Evolutionary conservation across 2,888 invertebrate species (phyloP), one percentile per base, ranked within the genome.

Genomic region (Drosophila emarginata): DNA sequence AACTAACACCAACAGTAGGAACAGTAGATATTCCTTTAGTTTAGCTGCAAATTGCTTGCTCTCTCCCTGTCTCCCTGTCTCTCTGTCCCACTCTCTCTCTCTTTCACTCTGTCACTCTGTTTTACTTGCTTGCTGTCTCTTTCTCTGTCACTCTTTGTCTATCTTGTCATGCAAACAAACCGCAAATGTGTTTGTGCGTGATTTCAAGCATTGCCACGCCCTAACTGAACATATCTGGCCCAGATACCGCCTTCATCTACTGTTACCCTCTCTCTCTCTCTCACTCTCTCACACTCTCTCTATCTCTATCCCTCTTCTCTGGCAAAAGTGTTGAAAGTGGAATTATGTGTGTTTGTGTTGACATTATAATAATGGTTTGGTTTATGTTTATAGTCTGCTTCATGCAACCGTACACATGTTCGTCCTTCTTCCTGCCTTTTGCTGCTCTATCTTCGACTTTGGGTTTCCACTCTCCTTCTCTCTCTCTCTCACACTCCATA

Each of bases 341-440:
- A 80, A 80, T 78, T 78, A 78, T 80, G 78, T 78, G 78, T 74
- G 78, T 77, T 80, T 78, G 78, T 78, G 78, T 80, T 78, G 79
- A 79, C 79, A 80, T 80, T 79, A 79, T 80, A 80, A 79, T 80
- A 79, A 79, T 80, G 79, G 76, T 78, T 80, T 78, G 80, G 78
- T 78, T 80, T 78, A 78, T 78, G 80, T 78, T 78, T 78, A 78
- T 78, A 78, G 80, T 78, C 80, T 78, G 64, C 63, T 64, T 57
- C 64, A 75, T 72, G 67, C 75, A 75, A 53, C 59, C 64, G 50
- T 61, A 64, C 74, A 74, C 69, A 65, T 74, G 66, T 64, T 64
- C 58, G 61, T 64, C 57, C 57, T 52, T 56, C 71, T 50, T 68
- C 57, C 57, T 68, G n/a, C 18, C 21, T 21, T 9, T 7, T 39